These are phyloP conservation scores for Chrysaora quinquecirrha DNA, from an alignment of 30 jellyfish, hydroid and myxozoan species.

Conservation along the genomic window DNA sequence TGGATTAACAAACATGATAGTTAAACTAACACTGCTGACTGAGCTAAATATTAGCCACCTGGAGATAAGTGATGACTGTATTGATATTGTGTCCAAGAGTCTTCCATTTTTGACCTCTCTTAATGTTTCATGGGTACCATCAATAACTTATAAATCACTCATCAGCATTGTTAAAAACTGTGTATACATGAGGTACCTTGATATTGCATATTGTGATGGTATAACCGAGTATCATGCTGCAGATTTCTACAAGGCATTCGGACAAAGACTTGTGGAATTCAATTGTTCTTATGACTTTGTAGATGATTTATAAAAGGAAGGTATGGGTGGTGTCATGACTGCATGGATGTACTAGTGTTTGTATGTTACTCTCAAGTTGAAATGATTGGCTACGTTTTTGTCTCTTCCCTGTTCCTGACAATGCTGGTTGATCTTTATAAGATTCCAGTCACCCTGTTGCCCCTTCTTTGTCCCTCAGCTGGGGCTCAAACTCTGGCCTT, in stretches of 20 bases:
- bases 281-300: constrained; percentile 19
- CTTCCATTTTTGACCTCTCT: background rate
- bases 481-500: too few species aligned
- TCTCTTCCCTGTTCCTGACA: too few species aligned
- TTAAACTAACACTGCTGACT: background rate
- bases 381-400: too few species aligned
- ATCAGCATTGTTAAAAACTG: constrained; percentile 8
- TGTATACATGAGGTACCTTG: constrained; percentile 8
- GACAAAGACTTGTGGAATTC: constrained; percentile 18
- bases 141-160: constrained; percentile 1
- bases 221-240: constrained; percentile 8
- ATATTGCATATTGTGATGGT: constrained; percentile 11
- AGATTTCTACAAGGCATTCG: background rate
- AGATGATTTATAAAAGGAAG: too few species aligned
- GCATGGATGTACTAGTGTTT: too few species aligned
- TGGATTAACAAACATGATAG: background rate
- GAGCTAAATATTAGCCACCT: constrained; percentile 9
- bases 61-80: constrained; percentile 22
- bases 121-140: constrained; percentile 11
- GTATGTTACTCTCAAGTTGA: too few species aligned
- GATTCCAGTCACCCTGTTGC: too few species aligned
- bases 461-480: too few species aligned
- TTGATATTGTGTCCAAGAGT: constrained; percentile 1
- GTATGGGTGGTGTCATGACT: too few species aligned
- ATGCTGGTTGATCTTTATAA: too few species aligned